Evolutionary conservation across 92 coral and sea anemone species (phyloP).

Genomic region (Zoanthus sansibaricus): DNA sequence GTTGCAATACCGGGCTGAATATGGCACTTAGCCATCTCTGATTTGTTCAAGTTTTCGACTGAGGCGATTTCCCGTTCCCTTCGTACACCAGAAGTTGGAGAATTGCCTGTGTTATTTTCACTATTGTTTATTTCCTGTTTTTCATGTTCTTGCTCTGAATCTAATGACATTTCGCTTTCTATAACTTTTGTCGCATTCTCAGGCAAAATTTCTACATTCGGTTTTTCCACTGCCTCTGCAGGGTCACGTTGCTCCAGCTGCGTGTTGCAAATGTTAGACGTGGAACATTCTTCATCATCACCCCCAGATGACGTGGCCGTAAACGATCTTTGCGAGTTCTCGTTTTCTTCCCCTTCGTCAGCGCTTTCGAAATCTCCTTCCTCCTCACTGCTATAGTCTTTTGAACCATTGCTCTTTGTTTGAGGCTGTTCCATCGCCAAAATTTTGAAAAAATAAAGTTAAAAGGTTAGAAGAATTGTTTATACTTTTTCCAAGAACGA

Average conservation of each 20-base stretch:
- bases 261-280: conserved; percentile 62
- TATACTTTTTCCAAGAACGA: not conserved
- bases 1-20: not conserved
- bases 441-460: not conserved
- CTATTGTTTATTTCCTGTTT: not conserved
- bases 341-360: conserved; percentile 92
- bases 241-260: conserved; percentile 33
- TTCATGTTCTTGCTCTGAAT: not conserved
- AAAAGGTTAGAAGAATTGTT: not conserved
- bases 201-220: not conserved
- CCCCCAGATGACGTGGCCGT: conserved; percentile 90
- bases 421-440: conserved; percentile 18
- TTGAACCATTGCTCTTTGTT: conserved; percentile 39
- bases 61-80: not conserved
- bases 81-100: not conserved
- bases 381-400: conserved; percentile 85
- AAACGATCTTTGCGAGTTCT: conserved; percentile 45
- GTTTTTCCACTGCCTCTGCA: not conserved
- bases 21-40: not conserved
- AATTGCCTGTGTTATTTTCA: not conserved
- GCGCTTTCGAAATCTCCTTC: conserved; percentile 99
- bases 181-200: not conserved
- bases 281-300: conserved; percentile 68
- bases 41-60: not conserved
- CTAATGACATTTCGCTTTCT: conserved; percentile 18